Evolutionary conservation across 23 tunicate species (phyloP).

Genomic region (Ciona savignyi): DNA sequence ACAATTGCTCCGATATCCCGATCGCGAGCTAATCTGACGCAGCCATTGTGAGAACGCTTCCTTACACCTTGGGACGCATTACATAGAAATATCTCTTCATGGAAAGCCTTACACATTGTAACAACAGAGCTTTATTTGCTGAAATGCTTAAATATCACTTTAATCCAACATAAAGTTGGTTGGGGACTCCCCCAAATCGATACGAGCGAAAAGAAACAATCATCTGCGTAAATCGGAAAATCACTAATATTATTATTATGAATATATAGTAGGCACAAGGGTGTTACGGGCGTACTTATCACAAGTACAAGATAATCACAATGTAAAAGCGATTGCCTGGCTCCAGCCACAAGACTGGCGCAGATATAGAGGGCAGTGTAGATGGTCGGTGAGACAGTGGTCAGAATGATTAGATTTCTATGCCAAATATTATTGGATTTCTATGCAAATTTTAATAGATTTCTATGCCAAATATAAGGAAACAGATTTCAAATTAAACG

Average conservation of each 20-base stretch:
- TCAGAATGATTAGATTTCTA: not conserved
- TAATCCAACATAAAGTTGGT: not conserved
- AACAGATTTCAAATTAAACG: too few species aligned
- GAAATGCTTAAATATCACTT: not conserved
- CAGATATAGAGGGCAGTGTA: not conserved
- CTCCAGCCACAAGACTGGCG: too few species aligned
- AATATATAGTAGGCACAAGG: not conserved
- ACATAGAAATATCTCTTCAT: too few species aligned
- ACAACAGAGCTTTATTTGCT: not conserved
- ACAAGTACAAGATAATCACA: not conserved
- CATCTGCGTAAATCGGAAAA: not conserved
- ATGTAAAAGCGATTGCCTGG: not conserved
- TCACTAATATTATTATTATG: not conserved
- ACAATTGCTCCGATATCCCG: too few species aligned
- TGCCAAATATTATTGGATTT: not conserved
- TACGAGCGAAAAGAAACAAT: not conserved
- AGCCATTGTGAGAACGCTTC: too few species aligned
- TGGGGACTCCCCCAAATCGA: not conserved
- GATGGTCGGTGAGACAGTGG: not conserved
- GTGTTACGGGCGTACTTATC: not conserved
- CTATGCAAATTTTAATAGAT: not conserved
- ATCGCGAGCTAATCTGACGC: too few species aligned
- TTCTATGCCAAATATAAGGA: too few species aligned
- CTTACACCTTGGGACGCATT: too few species aligned
- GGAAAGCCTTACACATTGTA: too few species aligned